Percentiles rank a stretch among this genome's conserved stretches.
phyloP scores from a whole-genome alignment of 2,797 vertebrate species.

The Anguilla megastoma region DNA sequence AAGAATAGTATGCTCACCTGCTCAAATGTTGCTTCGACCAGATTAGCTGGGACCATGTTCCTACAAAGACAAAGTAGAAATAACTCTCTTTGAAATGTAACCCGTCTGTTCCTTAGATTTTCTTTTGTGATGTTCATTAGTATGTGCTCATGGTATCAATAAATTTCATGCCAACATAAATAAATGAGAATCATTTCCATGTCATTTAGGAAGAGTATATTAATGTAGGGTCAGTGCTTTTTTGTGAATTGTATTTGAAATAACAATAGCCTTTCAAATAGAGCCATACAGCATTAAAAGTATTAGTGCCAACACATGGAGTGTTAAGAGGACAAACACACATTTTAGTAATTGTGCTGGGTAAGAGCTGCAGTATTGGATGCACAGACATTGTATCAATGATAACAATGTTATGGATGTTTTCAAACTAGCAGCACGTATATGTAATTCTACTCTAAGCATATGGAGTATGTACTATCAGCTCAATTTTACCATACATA shows the following conservation, averaged over 20 bases:
- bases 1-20: constrained; percentile 68
- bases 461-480: neutral
- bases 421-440: neutral
- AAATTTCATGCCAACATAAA: neutral
- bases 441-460: neutral
- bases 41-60: constrained; percentile 90
- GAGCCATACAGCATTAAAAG: no score
- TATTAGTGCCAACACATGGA: no score
- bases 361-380: neutral
- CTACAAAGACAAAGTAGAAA: constrained; percentile 53
- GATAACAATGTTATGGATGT: neutral
- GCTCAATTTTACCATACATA: neutral
- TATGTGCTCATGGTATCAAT: neutral
- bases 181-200: neutral
- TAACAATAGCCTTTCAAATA: no score
- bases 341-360: no score
- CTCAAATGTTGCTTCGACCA: constrained; percentile 87
- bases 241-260: no score
- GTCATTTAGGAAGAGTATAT: neutral
- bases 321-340: no score
- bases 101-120: neutral
- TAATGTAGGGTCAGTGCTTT: neutral
- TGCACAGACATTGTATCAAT: neutral
- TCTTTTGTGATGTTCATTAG: neutral
- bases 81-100: neutral